phyloP scores from a whole-genome alignment of 2,797 vertebrate genomes.

The Trematomus bernacchii region DNA sequence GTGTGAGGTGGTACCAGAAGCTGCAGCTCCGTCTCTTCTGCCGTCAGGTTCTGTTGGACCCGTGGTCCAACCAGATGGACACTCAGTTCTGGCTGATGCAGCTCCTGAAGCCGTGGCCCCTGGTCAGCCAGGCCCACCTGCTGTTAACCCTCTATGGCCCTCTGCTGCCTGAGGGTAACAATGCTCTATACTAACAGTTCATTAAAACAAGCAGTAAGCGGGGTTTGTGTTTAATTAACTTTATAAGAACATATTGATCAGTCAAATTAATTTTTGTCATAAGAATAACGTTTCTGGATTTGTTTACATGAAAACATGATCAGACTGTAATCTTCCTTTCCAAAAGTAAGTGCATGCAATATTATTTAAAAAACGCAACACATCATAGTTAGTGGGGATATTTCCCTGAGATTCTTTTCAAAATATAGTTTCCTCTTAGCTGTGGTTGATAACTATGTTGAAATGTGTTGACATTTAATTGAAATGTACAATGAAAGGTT shows the following conservation, averaged over 20 bases:
- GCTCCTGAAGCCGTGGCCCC: conserved; percentile 92
- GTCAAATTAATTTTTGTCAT: background rate
- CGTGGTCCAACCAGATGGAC: conserved; percentile 81
- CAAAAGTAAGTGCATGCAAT: background rate
- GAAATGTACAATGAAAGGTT: background rate
- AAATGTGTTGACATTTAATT: conserved; percentile 4
- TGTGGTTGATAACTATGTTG: background rate
- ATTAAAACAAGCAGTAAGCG: background rate
- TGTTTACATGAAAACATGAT: background rate
- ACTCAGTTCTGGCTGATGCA: conserved; percentile 90
- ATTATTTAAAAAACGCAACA: background rate
- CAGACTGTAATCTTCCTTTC: background rate
- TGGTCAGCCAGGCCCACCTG: conserved; percentile 91
- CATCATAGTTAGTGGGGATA: background rate
- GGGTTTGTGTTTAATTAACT: background rate
- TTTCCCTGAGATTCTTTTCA: background rate
- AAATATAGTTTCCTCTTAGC: background rate
- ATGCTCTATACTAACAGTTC: background rate
- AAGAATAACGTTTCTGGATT: background rate
- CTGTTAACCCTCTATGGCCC: conserved; percentile 93
- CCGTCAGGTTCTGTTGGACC: conserved; percentile 88
- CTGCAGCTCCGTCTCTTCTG: conserved; percentile 89
- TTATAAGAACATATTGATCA: background rate
- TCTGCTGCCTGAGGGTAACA: conserved; percentile 84
- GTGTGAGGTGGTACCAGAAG: conserved; percentile 83